Evolutionary conservation across 2,888 invertebrate species (phyloP), one percentile per base, ranked within the genome.

Genomic region (Orchesella flavescens): DNA sequence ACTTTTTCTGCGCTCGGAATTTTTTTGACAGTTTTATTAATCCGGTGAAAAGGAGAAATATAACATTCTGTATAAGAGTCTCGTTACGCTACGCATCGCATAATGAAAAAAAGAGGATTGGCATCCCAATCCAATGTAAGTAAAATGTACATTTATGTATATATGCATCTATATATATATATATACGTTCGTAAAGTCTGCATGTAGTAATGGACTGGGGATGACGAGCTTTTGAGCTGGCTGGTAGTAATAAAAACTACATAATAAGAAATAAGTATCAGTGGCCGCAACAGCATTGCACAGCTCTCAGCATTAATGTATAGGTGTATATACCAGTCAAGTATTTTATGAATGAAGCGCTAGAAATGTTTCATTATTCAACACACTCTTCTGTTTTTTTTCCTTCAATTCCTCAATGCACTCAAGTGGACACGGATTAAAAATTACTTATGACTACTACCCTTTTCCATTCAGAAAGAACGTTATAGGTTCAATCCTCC

Each of bases 301-400:
- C n/a, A 46, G 12, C 19, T 13, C n/a, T 43, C 46, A 21, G 1
- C 44, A 12, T 17, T 19, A 4, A 46, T 19, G 46, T 44, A 10
- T 7, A 72, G 12, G 49, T 49, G 49, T 49, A 49, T 68, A 21
- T 72, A 63, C 63, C 34, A 24, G 43, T 55, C 23, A 63, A 43
- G 46, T 71, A 55, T 83, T 83, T 83, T 83, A 83, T 83, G 76
- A 83, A 83, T 83, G 82, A 83, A 83, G 65, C 46, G 63, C 66
- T 53, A 76, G 21, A 49, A 63, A 61, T 34, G 34, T 66, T 75
- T 65, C 34, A 53, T 61, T 34, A 66, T 43, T 49, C 63, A 65
- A 53, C 66, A 63, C 21, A 19, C 49, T 21, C 34, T 34, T 34
- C 34, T 34, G 34, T 34, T 34, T 34, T 68, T 68, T 44, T 66